phyloP scores from a whole-genome alignment of 2,113 vertebrate genomes.

The Caranx melampygus region DNA sequence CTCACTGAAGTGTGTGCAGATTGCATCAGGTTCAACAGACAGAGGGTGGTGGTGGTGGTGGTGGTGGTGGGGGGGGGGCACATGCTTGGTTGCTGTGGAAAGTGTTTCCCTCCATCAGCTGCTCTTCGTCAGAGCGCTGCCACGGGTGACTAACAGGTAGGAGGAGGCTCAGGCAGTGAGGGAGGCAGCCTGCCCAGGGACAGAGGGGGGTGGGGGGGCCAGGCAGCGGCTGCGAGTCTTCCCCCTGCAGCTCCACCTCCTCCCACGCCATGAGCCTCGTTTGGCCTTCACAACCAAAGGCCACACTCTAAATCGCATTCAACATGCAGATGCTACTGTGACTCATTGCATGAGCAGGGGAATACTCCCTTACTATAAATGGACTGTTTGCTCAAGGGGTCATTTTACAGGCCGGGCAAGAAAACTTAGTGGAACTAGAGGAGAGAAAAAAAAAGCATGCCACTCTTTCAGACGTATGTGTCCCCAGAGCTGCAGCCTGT shows the following conservation, averaged over 20 bases:
- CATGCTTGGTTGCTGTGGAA: slow-evolving; percentile 74
- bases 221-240: slow-evolving; percentile 59
- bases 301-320: slow-evolving; percentile 63
- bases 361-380: slow-evolving; percentile 71
- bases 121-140: slow-evolving; percentile 66
- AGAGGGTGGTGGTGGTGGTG: slow-evolving; percentile 21
- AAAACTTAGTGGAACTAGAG: neutral
- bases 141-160: slow-evolving; percentile 75
- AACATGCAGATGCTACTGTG: slow-evolving; percentile 71
- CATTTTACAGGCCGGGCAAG: slow-evolving; percentile 11
- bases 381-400: slow-evolving; percentile 51
- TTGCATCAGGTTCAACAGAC: slow-evolving; percentile 49
- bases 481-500: neutral
- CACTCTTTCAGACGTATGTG: neutral
- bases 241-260: slow-evolving; percentile 61
- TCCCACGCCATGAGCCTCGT: slow-evolving; percentile 36
- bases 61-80: slow-evolving; percentile 20
- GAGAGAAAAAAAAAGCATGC: neutral
- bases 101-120: slow-evolving; percentile 83
- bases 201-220: slow-evolving; percentile 52
- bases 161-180: slow-evolving; percentile 46
- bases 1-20: slow-evolving; percentile 37
- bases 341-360: slow-evolving; percentile 60
- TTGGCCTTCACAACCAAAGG: slow-evolving; percentile 62
- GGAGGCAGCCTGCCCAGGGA: slow-evolving; percentile 27